These are phyloP conservation scores for Chlorodrepanis virens DNA, from an alignment of 2,113 vertebrate species.

Conservation along the genomic window DNA sequence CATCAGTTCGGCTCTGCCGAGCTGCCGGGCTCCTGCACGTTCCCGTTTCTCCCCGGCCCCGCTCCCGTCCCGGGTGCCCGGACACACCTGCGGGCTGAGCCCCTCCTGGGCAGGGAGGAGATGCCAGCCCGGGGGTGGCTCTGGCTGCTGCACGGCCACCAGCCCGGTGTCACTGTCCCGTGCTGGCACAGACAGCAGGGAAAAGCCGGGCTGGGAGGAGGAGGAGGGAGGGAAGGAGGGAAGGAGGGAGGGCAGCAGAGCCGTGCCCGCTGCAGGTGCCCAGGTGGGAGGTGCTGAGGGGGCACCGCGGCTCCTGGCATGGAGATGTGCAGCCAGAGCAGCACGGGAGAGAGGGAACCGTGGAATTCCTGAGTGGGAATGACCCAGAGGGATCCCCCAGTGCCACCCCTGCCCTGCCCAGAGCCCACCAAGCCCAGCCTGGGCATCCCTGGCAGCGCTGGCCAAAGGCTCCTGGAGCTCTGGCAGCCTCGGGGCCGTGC, in stretches of 20 bases:
- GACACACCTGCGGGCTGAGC: not conserved
- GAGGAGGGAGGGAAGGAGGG: not conserved
- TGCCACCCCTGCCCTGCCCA: not conserved
- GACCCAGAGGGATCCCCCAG: not conserved
- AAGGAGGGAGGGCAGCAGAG: slow-evolving; percentile 32
- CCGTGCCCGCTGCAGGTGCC: not conserved
- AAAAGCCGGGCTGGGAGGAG: not conserved
- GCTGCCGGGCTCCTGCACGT: not conserved
- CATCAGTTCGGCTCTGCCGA: not conserved
- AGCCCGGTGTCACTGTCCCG: not conserved
- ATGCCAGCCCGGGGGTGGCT: not conserved
- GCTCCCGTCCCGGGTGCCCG: not conserved
- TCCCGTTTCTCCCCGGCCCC: accelerated
- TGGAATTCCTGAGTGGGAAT: not conserved
- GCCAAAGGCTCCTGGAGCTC: not conserved
- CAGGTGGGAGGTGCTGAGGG: slow-evolving; percentile 25
- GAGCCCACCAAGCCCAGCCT: not conserved
- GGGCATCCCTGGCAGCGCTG: not conserved
- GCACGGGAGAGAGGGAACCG: not conserved
- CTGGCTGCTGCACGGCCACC: not conserved
- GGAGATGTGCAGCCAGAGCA: not conserved
- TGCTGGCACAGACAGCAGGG: not conserved
- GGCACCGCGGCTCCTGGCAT: not conserved
- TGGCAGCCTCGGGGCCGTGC: not conserved
- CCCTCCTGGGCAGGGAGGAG: not conserved